Base-by-base conservation (phyloP, 2,797 vertebrate species). In the Neomorphus geoffroyi region DNA sequence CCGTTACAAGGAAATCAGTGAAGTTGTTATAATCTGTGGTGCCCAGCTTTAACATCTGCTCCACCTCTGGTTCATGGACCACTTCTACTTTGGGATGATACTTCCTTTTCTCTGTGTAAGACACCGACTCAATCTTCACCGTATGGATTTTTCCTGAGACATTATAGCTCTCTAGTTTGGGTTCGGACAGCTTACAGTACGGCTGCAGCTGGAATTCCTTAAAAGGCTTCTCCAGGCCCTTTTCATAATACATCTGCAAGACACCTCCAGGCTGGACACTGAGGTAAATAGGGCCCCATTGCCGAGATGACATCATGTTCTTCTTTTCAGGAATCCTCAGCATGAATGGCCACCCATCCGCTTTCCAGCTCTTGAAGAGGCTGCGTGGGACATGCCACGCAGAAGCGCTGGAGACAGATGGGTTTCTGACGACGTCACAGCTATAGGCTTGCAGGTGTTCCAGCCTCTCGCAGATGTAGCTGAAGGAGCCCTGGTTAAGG, bases 261-360 rank as follows among this genome's bases (percentile, higher is more conserved):
- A 99, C 96, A 2, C 99, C 99, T 77, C 99, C 99, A 0, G 98
- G 94, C 57, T 99, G 88, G 91, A 99, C 90, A 3, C 98, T 98
- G n/a, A 99, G 98, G 95, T 99, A 99, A 96, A 99, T 99, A 2
- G 99, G 99, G 8, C 99, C 99, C 99, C 99, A 99, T 61, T 99
- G 99, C 54, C 99, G 98, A 26, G 99, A 99, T 0, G 99, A 99
- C 99, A 99, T 99, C 97, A 99, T 98, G 97, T 99, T 99, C 97
- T 99, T 99, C 97, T 99, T 99, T 93, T 99, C 99, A 0, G 99
- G 99, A 91, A 99, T 99, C 94, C 99, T 98, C 95, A 99, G 94
- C 99, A 99, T 98, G 96, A 99, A 98, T 2, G 99, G 96, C 99
- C 99, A 99, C 41, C 99, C 99, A 2, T 99, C 98, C 64, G 97